Percentiles rank a stretch among this genome's conserved stretches.
Evolutionary conservation across 2,797 vertebrate species (phyloP).

Genomic region (Heteromormyrus szaboi): DNA sequence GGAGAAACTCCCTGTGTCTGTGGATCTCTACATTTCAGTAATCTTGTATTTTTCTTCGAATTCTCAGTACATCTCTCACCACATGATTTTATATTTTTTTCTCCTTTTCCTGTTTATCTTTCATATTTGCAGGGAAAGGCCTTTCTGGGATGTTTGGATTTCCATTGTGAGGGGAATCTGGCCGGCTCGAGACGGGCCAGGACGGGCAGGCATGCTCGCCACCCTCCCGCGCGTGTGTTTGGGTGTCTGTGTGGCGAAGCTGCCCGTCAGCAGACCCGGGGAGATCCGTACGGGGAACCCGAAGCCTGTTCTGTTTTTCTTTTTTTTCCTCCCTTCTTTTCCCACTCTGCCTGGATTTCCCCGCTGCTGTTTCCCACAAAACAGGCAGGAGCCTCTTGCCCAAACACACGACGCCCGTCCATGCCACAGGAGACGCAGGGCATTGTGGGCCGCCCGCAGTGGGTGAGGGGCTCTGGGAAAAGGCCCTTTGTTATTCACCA

Average conservation of each 20-base stretch:
- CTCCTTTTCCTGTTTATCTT: conserved; percentile 67
- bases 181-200: conserved; percentile 63
- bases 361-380: neutral
- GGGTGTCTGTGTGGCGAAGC: conserved; percentile 41
- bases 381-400: neutral
- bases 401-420: neutral
- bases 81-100: conserved; percentile 44
- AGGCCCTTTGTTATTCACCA: neutral
- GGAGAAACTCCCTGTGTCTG: neutral
- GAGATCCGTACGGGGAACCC: conserved; percentile 50
- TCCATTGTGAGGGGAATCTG: conserved; percentile 70
- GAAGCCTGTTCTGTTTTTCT: conserved; percentile 39
- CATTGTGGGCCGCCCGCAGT: neutral
- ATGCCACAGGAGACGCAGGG: neutral
- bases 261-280: conserved; percentile 59
- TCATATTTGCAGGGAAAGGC: conserved; percentile 72
- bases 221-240: conserved; percentile 66
- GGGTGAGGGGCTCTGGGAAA: neutral
- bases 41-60: conserved; percentile 57
- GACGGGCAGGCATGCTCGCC: conserved; percentile 57
- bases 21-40: conserved; percentile 45
- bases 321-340: conserved; percentile 24
- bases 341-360: conserved; percentile 45
- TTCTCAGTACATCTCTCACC: conserved; percentile 49
- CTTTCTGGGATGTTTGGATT: conserved; percentile 70